A percentile compares a stretch with the other conserved stretches of the same genome.
Evolutionary conservation across 2,888 invertebrate species (phyloP).

Genomic region (Polydrusus pterygomalis): DNA sequence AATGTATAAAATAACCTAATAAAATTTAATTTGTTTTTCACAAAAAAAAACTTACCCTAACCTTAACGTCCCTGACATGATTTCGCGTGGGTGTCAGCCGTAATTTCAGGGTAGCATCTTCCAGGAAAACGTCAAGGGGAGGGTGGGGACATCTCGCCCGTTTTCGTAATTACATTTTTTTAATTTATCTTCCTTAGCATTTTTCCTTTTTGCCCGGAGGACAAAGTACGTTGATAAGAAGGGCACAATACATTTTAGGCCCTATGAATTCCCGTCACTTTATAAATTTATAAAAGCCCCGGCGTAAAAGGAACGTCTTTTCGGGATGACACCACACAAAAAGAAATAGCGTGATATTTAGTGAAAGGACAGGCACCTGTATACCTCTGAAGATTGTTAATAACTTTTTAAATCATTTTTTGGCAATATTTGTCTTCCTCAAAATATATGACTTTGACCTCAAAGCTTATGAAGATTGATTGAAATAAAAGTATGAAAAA

Average conservation of each 20-base stretch:
- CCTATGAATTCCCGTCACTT: conserved; percentile 67
- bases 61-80: conserved; percentile 39
- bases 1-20: conserved; percentile 29
- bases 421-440: conserved; percentile 21
- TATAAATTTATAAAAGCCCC: conserved; percentile 64
- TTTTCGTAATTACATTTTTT: conserved; percentile 82
- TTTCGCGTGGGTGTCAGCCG: conserved; percentile 51
- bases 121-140: conserved; percentile 41
- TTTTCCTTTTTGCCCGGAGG: conserved; percentile 54
- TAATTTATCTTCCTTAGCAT: conserved; percentile 82
- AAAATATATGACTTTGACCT: conserved; percentile 15
- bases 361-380: conserved; percentile 56
- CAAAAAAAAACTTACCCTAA: conserved; percentile 28
- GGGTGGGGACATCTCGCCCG: conserved; percentile 73
- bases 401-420: conserved; percentile 48
- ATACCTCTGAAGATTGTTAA: conserved; percentile 45
- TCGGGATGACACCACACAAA: conserved; percentile 47
- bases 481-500: background rate
- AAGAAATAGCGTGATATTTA: conserved; percentile 54
- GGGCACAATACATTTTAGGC: conserved; percentile 59
- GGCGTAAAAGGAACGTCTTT: conserved; percentile 48
- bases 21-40: conserved; percentile 34
- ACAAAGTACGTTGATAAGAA: conserved; percentile 55
- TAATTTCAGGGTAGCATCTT: conserved; percentile 48
- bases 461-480: conserved; percentile 33